These are phyloP conservation scores for Atherinosoma microstoma DNA, from an alignment of 2,797 vertebrate species.

Conservation along the genomic window DNA sequence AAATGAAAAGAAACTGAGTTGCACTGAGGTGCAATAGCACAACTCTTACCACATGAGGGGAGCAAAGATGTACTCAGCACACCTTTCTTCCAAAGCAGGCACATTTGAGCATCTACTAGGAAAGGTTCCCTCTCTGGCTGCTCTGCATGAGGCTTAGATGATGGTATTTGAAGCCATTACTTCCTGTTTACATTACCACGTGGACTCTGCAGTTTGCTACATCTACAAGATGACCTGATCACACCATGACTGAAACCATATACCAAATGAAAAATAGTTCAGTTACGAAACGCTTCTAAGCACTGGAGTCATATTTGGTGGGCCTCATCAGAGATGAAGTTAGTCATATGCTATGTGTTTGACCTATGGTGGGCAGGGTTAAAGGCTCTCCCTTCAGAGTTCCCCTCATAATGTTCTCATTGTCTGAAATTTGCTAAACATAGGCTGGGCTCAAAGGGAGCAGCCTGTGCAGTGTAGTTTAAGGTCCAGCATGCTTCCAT, in stretches of 20 bases:
- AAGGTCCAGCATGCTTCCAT: constrained; percentile 81
- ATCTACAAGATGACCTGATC: neutral
- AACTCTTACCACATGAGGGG: constrained; percentile 47
- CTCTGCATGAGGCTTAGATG: no score
- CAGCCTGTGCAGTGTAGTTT: constrained; percentile 43
- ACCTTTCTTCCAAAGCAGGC: neutral
- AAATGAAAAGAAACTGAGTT: no score
- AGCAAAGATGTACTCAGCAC: constrained; percentile 44
- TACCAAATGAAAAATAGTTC: neutral
- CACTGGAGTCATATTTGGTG: constrained; percentile 8
- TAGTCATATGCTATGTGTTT: constrained; percentile 35
- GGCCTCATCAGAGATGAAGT: constrained; percentile 21
- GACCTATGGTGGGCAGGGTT: constrained; percentile 50
- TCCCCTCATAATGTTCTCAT: constrained; percentile 68
- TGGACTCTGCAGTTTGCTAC: no score
- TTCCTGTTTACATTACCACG: no score
- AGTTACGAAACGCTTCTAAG: constrained; percentile 3
- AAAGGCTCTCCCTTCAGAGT: constrained; percentile 37
- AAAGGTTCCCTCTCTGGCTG: no score
- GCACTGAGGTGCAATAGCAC: neutral
- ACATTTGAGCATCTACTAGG: neutral
- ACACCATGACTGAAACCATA: constrained; percentile 11
- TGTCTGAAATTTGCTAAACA: constrained; percentile 77
- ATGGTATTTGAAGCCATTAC: no score
- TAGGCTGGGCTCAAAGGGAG: constrained; percentile 69